phyloP scores from a whole-genome alignment of 1,140 invertebrate species.

The Aculops lycopersici region DNA sequence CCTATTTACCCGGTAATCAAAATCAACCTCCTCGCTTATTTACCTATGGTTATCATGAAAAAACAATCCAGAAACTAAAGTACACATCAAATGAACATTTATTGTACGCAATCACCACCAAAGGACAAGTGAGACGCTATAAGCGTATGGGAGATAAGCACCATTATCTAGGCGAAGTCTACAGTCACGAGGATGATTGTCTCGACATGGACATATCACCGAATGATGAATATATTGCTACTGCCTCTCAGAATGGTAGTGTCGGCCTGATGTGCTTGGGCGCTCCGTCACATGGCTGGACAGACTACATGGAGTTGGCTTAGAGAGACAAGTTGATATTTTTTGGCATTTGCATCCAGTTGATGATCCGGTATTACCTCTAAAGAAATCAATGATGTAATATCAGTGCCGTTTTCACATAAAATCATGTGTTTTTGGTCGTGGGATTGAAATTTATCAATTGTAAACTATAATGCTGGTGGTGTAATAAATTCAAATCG shows the following conservation, averaged over 20 bases:
- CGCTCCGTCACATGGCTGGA: conserved; percentile 21
- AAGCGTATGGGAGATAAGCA: conserved; percentile 20
- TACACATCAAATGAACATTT: conserved; percentile 21
- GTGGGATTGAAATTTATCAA: no score
- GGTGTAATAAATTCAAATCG: no score
- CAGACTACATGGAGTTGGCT: conserved; percentile 21
- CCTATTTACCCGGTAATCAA: conserved; percentile 19
- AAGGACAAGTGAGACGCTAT: conserved; percentile 18
- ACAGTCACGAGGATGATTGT: conserved; percentile 19
- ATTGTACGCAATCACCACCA: conserved; percentile 20
- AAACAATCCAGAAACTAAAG: conserved; percentile 19
- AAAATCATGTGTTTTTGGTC: no score
- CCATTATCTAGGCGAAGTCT: conserved; percentile 20
- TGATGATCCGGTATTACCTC: no score
- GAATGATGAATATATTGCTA: conserved; percentile 23
- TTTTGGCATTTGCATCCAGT: no score
- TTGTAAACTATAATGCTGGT: no score
- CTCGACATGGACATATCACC: conserved; percentile 23
- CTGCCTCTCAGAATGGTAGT: conserved; percentile 21
- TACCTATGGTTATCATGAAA: conserved; percentile 13
- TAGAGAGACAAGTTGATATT: no score
- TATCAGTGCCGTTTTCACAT: no score
- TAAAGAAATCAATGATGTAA: no score
- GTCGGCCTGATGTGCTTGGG: conserved; percentile 20
- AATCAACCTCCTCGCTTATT: conserved; percentile 13